A percentile compares a stretch with the other conserved stretches of the same genome.
Conservation (phyloP, 2,888 invertebrate genomes). For the Hedya salicella region DNA sequence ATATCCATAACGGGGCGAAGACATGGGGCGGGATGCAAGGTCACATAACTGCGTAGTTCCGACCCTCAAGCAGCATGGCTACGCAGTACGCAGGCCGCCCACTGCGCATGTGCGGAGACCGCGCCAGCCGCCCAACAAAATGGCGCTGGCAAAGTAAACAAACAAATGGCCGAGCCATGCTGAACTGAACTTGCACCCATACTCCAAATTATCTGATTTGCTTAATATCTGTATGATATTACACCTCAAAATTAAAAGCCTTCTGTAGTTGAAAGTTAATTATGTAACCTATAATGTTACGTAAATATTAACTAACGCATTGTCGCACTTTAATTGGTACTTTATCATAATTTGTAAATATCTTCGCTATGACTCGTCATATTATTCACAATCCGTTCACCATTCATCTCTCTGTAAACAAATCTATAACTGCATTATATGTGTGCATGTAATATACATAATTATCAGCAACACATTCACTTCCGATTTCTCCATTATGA, state of each 20-base stretch:
- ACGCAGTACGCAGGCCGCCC: conserved; percentile 45
- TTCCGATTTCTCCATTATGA: conserved; percentile 20
- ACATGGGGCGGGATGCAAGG: conserved; percentile 52
- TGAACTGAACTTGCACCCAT: conserved; percentile 5
- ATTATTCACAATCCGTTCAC: too few species aligned
- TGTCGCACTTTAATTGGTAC: too few species aligned
- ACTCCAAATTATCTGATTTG: background rate
- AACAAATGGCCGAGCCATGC: conserved; percentile 39
- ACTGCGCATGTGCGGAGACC: conserved; percentile 47
- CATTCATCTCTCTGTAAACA: too few species aligned
- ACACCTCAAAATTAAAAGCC: background rate
- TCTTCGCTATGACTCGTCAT: too few species aligned
- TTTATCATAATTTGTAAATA: too few species aligned
- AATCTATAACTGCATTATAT: too few species aligned
- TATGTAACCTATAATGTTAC: too few species aligned
- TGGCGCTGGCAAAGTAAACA: conserved; percentile 56
- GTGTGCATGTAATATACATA: background rate
- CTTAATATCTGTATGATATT: background rate
- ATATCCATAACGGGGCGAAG: conserved; percentile 47
- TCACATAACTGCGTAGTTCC: conserved; percentile 57
- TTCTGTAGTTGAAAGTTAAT: too few species aligned
- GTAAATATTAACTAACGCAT: too few species aligned
- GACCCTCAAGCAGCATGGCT: conserved; percentile 43
- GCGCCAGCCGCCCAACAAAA: conserved; percentile 55
- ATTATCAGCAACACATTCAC: conserved; percentile 12